Evolutionary conservation across 1,140 invertebrate genomes (phyloP).

Genomic region (Octopus sinensis): DNA sequence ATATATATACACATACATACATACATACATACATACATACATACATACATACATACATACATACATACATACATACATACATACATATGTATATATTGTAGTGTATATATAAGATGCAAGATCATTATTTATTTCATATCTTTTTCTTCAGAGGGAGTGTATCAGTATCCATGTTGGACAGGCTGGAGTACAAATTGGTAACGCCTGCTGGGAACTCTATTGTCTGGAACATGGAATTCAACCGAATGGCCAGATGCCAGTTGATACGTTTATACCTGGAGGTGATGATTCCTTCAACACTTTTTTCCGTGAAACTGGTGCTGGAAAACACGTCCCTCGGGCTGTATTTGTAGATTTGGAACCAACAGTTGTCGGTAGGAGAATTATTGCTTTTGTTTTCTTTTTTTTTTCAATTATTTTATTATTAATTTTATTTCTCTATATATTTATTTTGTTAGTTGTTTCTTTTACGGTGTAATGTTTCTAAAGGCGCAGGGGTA

Average conservation of each 20-base stretch:
- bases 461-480: no score
- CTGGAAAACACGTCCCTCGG: slow-evolving; percentile 62
- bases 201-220: slow-evolving; percentile 62
- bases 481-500: no score
- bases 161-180: slow-evolving; percentile 84
- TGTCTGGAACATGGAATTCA: slow-evolving; percentile 78
- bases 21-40: background rate
- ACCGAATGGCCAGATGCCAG: slow-evolving; percentile 69
- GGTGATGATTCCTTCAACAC: slow-evolving; percentile 38
- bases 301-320: slow-evolving; percentile 39
- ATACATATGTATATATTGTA: slow-evolving; percentile 4
- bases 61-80: slow-evolving; percentile 24
- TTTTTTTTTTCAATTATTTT: background rate
- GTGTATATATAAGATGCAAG: slow-evolving; percentile 13
- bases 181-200: slow-evolving; percentile 83
- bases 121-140: background rate
- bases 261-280: slow-evolving; percentile 35
- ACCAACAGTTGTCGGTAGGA: slow-evolving; percentile 38
- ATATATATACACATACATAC: no score
- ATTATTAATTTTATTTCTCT: no score
- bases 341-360: slow-evolving; percentile 55
- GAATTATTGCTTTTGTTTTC: background rate
- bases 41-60: slow-evolving; percentile 24
- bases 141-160: slow-evolving; percentile 64
- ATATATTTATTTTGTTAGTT: no score